Evolutionary conservation across 2,888 invertebrate species (phyloP), one percentile per base, ranked within the genome.

Genomic region (Fabriciana adippe): DNA sequence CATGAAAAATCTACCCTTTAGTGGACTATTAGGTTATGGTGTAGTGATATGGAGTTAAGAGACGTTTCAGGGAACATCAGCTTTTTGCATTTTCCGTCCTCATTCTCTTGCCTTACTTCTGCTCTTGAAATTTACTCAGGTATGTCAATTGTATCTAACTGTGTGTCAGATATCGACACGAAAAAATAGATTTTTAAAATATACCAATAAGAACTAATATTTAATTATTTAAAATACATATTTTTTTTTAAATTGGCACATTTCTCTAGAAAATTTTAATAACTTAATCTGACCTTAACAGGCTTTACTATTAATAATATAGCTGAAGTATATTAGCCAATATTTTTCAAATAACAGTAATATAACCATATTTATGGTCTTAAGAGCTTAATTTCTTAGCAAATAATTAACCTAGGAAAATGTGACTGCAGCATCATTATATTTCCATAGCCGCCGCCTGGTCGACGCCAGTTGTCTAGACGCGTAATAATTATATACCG

Each of bases 1-100:
- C 85, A 88, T 88, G 86, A 88, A 89, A 87, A 80, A 82, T 82
- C 82, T 83, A 81, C 82, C 81, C 82, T 81, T 83, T 83, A 81
- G 82, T 81, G 89, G 87, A 91, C 92, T 83, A 85, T 86, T 86
- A 82, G 82, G 81, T 83, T 85, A 82, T 79, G 80, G 59, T 86
- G 80, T 86, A 88, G 87, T 91, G 91, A 91, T 89, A 92, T 92
- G 92, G 92, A 90, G 89, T 89, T 88, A 89, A 88, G 84, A 79
- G 86, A 81, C 79, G 81, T 83, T 81, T 83, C 86, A 79, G 81
- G 82, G 82, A 87, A 82, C 82, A 79, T 82, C 75, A 82, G 79
- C 81, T 85, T 86, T 88, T 88, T 90, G 88, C 85, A 84, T 87
- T 87, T 88, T 87, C 88, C 90, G 90, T 90, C 89, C 89, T 88